Percentiles rank a stretch among this genome's conserved stretches.
Conservation (phyloP, 2,797 vertebrate species). For the Trachops cirrhosus region DNA sequence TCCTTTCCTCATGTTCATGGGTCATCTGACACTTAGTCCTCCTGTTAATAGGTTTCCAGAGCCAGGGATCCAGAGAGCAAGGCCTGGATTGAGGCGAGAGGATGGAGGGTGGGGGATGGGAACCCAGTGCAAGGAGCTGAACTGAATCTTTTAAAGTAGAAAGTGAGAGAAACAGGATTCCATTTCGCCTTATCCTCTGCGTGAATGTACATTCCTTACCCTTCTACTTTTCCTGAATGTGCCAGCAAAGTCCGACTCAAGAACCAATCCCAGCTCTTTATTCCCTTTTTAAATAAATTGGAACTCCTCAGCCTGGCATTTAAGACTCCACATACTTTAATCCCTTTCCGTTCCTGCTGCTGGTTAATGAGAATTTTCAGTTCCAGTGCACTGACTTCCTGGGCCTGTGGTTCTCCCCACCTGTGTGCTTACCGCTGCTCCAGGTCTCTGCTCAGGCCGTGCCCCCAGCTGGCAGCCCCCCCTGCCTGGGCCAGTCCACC, state of each 20-base stretch:
- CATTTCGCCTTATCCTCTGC: background rate
- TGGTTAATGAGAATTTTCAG: background rate
- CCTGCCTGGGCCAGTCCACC: background rate
- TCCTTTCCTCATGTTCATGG: background rate
- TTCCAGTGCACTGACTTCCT: background rate
- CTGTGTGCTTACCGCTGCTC: background rate
- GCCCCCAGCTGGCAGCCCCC: background rate
- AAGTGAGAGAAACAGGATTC: background rate
- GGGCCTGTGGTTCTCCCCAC: background rate
- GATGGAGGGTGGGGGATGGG: background rate
- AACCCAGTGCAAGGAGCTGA: background rate
- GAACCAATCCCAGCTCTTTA: background rate
- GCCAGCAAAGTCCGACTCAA: background rate
- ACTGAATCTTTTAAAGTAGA: background rate
- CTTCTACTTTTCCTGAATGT: background rate
- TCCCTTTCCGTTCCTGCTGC: background rate
- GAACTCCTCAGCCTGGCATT: background rate
- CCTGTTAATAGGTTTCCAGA: background rate
- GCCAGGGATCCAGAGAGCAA: background rate
- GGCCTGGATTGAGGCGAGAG: background rate
- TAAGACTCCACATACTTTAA: background rate
- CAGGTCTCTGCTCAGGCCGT: background rate
- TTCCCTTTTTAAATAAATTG: background rate
- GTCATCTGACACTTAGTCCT: conserved; percentile 13
- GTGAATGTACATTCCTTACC: background rate